phyloP scores from a whole-genome alignment of 2,888 invertebrate genomes.

The Aspidiotus rigidus region DNA sequence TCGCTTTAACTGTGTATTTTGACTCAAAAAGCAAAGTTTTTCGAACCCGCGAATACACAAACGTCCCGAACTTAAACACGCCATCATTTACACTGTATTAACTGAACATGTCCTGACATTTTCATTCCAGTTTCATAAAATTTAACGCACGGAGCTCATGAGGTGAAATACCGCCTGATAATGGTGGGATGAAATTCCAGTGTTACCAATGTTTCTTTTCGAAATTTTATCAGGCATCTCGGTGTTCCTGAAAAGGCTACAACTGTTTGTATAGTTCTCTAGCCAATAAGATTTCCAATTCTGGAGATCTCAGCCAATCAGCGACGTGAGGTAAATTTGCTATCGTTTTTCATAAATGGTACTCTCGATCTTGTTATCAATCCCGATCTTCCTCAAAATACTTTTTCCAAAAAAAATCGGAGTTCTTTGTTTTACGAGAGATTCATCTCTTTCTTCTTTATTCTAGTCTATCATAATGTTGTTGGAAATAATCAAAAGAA shows the following conservation, averaged over 20 bases:
- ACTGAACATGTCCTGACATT: slow-evolving; percentile 40
- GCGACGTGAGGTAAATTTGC: too few species aligned
- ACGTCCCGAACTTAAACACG: slow-evolving; percentile 73
- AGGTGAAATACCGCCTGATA: slow-evolving; percentile 34
- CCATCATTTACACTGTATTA: slow-evolving; percentile 70
- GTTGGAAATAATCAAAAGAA: slow-evolving; percentile 37
- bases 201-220: slow-evolving; percentile 9
- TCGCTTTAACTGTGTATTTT: slow-evolving; percentile 55
- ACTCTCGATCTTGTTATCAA: too few species aligned
- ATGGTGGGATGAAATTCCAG: slow-evolving; percentile 18
- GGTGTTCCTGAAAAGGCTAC: background rate
- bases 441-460: too few species aligned
- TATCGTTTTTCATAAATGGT: too few species aligned
- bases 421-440: too few species aligned
- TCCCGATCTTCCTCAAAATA: too few species aligned
- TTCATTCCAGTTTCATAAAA: slow-evolving; percentile 28
- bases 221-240: background rate
- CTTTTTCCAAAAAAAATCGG: too few species aligned
- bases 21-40: slow-evolving; percentile 72
- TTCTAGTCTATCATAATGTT: background rate
- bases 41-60: slow-evolving; percentile 70
- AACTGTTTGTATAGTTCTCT: too few species aligned
- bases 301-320: too few species aligned
- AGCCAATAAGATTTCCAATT: too few species aligned
- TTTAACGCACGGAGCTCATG: slow-evolving; percentile 6